Evolutionary conservation across 2,797 vertebrate genomes (phyloP), one percentile per base, ranked within the genome.

Genomic region (Anguilla anguilla): DNA sequence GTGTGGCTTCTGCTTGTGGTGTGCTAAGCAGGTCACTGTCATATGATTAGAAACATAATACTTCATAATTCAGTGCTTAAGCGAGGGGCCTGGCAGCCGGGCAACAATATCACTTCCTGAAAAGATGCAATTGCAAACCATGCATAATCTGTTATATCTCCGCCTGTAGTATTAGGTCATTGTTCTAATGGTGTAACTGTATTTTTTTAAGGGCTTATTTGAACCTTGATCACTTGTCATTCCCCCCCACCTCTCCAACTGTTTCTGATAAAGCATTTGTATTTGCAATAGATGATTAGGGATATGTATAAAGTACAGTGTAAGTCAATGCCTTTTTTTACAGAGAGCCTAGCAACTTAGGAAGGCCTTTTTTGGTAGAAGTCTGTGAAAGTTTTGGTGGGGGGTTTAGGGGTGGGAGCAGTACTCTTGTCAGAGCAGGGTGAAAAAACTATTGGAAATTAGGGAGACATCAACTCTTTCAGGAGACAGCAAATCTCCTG

Each of bases 41-140:
- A 86, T 53, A 49, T 4, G 85, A 86, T 86, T 86, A 69, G 51
- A 86, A 74, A 86, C 51, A 35, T 72, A 86, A 86, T 35, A 86
- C 59, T 86, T 74, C n/a, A 51, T 86, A 69, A 46, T 86, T 51
- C 85, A 46, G 43, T 43, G 85, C 53, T 86, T 67, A 84, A 49
- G 39, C 39, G n/a, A 28, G 64, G 22, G 9, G 22, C 55, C 46
- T 31, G 55, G 67, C 22, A 86, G 22, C n/a, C 28, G 15, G 51
- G 28, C 55, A 84, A 84, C 53, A 59, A 84, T 86, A 31, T 86
- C 43, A 49, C 61, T 74, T 86, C 64, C 85, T 53, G 28, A 53
- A 72, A 72, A 67, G 31, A 84, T 85, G 84, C 35, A 51, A 55
- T 86, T 86, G 69, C 85, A 77, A 53, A 86, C 28, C 49, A 55